phyloP scores from a whole-genome alignment of 1,140 invertebrate species.

The Lepeophtheirus salmonis region DNA sequence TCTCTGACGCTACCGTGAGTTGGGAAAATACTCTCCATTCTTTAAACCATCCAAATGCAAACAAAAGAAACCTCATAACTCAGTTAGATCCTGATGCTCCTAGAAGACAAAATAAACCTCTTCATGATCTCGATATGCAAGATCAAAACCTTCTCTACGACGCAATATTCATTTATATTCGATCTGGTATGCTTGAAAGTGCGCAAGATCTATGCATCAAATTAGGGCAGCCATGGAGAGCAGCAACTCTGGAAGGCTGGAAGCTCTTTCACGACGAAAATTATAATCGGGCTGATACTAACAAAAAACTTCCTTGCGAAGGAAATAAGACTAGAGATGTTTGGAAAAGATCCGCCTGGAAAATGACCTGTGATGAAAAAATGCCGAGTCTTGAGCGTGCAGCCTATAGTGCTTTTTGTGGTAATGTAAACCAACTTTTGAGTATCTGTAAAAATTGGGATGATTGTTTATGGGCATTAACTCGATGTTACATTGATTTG shows the following conservation, averaged over 20 bases:
- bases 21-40: conserved; percentile 83
- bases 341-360: conserved; percentile 69
- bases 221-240: conserved; percentile 70
- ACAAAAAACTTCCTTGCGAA: conserved; percentile 36
- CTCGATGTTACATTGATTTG: conserved; percentile 49
- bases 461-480: conserved; percentile 64
- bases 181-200: background rate
- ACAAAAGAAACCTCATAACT: conserved; percentile 35
- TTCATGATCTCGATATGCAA: conserved; percentile 62
- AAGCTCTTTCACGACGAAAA: conserved; percentile 61
- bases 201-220: conserved; percentile 52
- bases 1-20: conserved; percentile 47
- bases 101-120: conserved; percentile 46
- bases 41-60: conserved; percentile 34
- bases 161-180: background rate
- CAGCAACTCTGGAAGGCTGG: conserved; percentile 75
- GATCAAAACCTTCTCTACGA: conserved; percentile 5
- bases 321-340: conserved; percentile 71
- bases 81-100: conserved; percentile 84
- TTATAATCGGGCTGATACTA: conserved; percentile 32
- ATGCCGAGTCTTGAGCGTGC: conserved; percentile 32
- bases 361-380: conserved; percentile 39
- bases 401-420: conserved; percentile 57
- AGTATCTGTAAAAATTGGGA: conserved; percentile 59
- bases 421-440: conserved; percentile 52